Conservation (phyloP, 2,113 vertebrate species). For the Rallus limicola region DNA sequence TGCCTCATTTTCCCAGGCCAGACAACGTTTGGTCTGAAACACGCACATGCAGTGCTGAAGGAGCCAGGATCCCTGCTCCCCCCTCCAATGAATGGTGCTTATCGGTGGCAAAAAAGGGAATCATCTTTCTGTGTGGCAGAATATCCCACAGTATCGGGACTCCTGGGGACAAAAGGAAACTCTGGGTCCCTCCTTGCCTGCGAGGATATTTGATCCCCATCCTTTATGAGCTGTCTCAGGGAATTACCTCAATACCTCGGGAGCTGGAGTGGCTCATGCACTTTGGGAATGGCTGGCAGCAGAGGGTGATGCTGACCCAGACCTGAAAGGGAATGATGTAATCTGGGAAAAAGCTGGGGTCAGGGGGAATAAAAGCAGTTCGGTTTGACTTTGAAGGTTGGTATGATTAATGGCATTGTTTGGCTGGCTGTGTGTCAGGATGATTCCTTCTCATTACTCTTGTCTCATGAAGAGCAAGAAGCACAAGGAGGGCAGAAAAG, state of each 20-base stretch:
- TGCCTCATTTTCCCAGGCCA: background rate
- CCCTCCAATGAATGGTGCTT: background rate
- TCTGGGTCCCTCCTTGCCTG: background rate
- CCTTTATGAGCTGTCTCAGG: background rate
- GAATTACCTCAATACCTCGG: background rate
- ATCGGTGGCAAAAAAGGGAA: background rate
- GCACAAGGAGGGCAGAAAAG: background rate
- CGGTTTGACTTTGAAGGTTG: background rate
- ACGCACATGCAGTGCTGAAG: rapidly evolving
- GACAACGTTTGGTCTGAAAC: rapidly evolving
- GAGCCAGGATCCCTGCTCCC: background rate
- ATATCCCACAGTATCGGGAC: background rate
- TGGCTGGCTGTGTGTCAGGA: background rate
- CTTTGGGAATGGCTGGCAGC: background rate
- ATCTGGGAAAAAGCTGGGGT: background rate
- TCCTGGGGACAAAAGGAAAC: background rate
- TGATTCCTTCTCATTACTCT: background rate
- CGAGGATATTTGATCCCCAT: background rate
- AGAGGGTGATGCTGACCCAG: background rate
- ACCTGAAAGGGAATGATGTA: background rate
- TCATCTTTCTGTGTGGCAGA: background rate
- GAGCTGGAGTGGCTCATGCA: background rate
- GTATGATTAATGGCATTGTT: background rate
- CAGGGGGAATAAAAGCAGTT: background rate
- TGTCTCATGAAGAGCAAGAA: background rate